These are phyloP conservation scores for Oncorhynchus gorbuscha DNA, from an alignment of 2,113 vertebrate species.

Conservation along the genomic window DNA sequence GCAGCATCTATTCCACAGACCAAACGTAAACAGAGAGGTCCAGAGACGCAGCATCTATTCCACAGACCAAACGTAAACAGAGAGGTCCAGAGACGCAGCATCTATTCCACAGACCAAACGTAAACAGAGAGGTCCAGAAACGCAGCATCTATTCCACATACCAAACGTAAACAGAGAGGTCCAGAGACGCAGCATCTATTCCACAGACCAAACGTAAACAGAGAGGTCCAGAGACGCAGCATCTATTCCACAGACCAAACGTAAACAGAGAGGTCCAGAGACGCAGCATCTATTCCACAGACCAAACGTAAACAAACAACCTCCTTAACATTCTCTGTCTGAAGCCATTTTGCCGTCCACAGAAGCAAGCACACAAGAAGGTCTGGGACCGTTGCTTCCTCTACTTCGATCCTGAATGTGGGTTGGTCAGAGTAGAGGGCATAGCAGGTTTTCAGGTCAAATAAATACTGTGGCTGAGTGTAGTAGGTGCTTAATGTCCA, in stretches of 20 bases:
- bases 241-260: conserved; percentile 31
- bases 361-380: conserved; percentile 7
- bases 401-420: no score
- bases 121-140: conserved; percentile 43
- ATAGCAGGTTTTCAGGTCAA: no score
- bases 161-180: conserved; percentile 43
- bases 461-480: no score
- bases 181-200: conserved; percentile 27
- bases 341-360: conserved; percentile 30
- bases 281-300: conserved; percentile 22
- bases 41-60: conserved; percentile 25
- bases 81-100: conserved; percentile 33
- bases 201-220: conserved; percentile 33
- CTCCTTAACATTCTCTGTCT: conserved; percentile 21
- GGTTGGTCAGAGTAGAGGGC: no score
- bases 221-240: conserved; percentile 33
- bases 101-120: conserved; percentile 33
- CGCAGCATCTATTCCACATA: conserved; percentile 20
- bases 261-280: conserved; percentile 43
- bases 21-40: conserved; percentile 44
- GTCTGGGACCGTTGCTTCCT: no score
- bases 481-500: no score
- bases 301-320: conserved; percentile 29
- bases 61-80: conserved; percentile 30
- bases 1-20: conserved; percentile 23